Evolutionary conservation across 1,140 invertebrate species (phyloP), one percentile per base, ranked within the genome.

Genomic region (Diploscapter pachys): DNA sequence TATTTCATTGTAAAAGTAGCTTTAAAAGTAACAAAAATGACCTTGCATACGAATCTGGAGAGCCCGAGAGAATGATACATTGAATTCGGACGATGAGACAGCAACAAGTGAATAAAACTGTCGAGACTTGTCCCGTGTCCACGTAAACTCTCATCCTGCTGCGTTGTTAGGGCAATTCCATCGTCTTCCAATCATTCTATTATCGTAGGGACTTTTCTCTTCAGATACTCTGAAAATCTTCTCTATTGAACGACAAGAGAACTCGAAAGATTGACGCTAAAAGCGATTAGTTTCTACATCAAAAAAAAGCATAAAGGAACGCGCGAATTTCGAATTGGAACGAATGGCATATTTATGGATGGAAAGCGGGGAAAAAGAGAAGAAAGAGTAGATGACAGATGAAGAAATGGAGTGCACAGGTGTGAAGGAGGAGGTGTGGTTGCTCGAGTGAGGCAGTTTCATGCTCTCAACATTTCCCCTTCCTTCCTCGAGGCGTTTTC

Each of bases 31-130:
- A 63, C 6, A 49, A 54, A 0, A 11, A 59, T 8, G 55, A 82
- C 76, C 81, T 79, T 6, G 81, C 81, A 78, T 80, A 82, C 54
- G 81, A 80, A 61, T 82, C 73, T 4, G 81, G 71, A 48, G 75
- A 73, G 8, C 81, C 81, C 51, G 81, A 77, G 8, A 82, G 75
- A 61, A 82, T 82, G 49, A 81, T 55, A 54, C 8, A 54, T 5
- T 68, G 66, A 51, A 9, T 55, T 2, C 5, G 66, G 56, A 51
- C 52, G 66, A 6, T 55, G 52, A 68, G 56, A 54, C 11, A 68
- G 8, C 9, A 68, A 68, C 48, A 52, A 68, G 31, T 31, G 31
- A 31, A 31, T 31, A 31, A 31, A 31, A 31, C 31, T 31, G 31
- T 31, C 31, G 31, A 31, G 31, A 31, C 31, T 31, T 31, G 31